These are phyloP conservation scores for Chaetodon auriga DNA, from an alignment of 2,113 vertebrate species.

Conservation along the genomic window DNA sequence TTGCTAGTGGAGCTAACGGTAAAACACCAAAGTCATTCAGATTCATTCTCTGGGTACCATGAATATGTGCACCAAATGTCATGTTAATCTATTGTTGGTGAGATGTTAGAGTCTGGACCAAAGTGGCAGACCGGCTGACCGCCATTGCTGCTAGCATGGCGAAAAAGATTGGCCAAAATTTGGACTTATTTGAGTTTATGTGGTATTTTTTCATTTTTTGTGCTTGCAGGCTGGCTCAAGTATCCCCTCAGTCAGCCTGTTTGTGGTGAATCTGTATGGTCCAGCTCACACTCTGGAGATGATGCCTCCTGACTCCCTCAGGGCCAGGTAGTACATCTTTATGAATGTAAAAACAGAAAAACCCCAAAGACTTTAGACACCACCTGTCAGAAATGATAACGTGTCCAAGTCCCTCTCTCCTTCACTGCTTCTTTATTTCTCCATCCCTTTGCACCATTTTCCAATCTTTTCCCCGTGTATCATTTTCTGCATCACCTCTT, in stretches of 20 bases:
- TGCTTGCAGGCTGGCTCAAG: conserved; percentile 85
- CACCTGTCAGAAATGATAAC: conserved; percentile 37
- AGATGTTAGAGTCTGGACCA: background rate
- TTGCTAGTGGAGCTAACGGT: background rate
- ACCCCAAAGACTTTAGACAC: background rate
- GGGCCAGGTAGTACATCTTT: conserved; percentile 79
- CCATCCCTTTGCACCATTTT: background rate
- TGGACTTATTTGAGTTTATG: background rate
- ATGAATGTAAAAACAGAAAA: conserved; percentile 29
- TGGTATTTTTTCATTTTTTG: background rate
- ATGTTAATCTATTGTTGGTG: background rate
- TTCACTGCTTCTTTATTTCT: conserved; percentile 3
- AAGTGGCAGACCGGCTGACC: too few species aligned
- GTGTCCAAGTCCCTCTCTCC: background rate
- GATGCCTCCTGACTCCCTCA: conserved; percentile 84
- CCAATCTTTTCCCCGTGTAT: conserved; percentile 9
- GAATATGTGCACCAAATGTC: background rate
- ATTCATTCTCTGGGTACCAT: background rate
- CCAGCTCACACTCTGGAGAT: conserved; percentile 86
- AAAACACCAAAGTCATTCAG: background rate
- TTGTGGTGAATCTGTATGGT: conserved; percentile 88
- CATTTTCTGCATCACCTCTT: conserved; percentile 44
- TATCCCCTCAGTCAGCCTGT: conserved; percentile 85
- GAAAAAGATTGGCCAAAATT: conserved; percentile 10
- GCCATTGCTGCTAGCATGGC: background rate